Percentiles rank a stretch among this genome's conserved stretches.
Conservation (phyloP, 2,113 vertebrate genomes). For the Murina feae region DNA sequence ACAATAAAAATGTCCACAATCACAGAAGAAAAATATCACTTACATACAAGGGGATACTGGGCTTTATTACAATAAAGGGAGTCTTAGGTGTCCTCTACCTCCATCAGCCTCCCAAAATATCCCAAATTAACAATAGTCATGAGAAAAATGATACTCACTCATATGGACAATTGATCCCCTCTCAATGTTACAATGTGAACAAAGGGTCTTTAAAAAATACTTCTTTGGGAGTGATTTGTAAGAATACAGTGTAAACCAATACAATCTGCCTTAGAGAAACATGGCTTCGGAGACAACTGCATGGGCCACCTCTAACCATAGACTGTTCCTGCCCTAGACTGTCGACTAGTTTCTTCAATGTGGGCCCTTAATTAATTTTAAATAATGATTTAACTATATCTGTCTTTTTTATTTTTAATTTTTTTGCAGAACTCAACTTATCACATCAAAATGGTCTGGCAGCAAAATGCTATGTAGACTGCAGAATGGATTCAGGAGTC, state of each 20-base stretch:
- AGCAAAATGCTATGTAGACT: neutral
- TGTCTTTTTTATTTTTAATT: neutral
- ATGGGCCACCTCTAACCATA: fast-evolving
- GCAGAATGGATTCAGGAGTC: neutral
- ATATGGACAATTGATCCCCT: neutral
- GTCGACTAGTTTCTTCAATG: neutral
- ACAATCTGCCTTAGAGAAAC: neutral
- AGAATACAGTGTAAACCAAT: neutral
- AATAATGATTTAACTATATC: neutral
- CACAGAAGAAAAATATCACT: neutral
- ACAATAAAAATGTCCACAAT: neutral
- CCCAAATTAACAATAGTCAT: neutral
- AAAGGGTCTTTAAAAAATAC: neutral
- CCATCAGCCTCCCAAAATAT: neutral
- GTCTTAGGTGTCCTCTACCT: neutral
- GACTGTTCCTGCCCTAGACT: neutral
- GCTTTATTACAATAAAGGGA: neutral
- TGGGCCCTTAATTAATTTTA: neutral
- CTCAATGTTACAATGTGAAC: neutral
- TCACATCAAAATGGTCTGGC: neutral
- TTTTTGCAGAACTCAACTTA: neutral
- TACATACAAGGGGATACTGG: neutral
- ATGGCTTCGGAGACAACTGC: neutral
- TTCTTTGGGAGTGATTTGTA: neutral
- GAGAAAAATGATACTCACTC: neutral